Percentiles rank a stretch among this genome's conserved stretches.
Evolutionary conservation across 2,888 invertebrate species (phyloP).

Genomic region (Synanthedon andrenaeformis): DNA sequence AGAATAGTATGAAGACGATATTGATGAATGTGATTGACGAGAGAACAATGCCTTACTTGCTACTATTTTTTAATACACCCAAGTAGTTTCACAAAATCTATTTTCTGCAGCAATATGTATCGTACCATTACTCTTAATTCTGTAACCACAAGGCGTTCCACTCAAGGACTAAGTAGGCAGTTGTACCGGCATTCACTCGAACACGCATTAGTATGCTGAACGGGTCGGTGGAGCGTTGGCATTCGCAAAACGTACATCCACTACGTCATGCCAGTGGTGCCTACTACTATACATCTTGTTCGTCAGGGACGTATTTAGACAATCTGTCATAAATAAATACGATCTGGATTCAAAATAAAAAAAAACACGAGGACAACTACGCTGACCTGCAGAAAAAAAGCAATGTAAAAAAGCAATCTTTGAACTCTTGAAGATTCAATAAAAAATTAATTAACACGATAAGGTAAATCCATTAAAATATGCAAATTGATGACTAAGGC

Average conservation of each 20-base stretch:
- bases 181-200: conserved; percentile 20
- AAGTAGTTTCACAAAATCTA: too few species aligned
- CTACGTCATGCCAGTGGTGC: conserved; percentile 60
- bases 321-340: neutral
- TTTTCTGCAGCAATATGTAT: neutral
- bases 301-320: conserved; percentile 33
- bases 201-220: conserved; percentile 32
- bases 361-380: neutral
- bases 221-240: conserved; percentile 20
- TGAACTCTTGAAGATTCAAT: neutral
- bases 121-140: neutral
- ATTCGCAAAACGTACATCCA: conserved; percentile 46
- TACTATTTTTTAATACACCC: too few species aligned
- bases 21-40: too few species aligned
- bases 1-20: too few species aligned
- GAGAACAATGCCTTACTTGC: too few species aligned
- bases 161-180: conserved; percentile 3
- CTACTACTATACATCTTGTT: conserved; percentile 26
- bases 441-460: neutral
- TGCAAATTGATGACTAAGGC: neutral
- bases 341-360: neutral
- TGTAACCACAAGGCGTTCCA: neutral
- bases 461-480: neutral
- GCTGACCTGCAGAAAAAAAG: neutral
- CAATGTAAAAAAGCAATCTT: neutral